phyloP scores from a whole-genome alignment of 2,113 vertebrate species.

The Notarius lentiginosus region DNA sequence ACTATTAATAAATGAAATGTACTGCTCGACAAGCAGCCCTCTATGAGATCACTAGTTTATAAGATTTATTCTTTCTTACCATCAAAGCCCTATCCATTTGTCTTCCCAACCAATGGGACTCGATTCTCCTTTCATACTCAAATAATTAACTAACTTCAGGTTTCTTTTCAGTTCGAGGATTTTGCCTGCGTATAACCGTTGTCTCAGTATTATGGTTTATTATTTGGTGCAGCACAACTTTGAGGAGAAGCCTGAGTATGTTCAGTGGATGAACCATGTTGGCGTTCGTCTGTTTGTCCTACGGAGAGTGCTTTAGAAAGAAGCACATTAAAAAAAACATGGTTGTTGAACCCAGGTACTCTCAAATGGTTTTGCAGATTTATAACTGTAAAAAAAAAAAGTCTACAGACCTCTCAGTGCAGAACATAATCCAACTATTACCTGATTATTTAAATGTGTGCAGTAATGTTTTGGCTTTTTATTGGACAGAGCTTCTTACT shows the following conservation, averaged over 20 bases:
- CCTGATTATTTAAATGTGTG: background rate
- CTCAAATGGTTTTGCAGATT: background rate
- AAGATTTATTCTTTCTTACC: background rate
- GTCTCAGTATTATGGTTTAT: background rate
- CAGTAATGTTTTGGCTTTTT: background rate
- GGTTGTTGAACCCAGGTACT: background rate
- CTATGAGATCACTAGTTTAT: slow-evolving; percentile 1
- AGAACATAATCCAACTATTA: background rate
- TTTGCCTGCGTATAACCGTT: background rate
- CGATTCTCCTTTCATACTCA: background rate
- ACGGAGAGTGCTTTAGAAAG: background rate
- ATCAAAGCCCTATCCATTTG: background rate
- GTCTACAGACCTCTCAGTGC: background rate
- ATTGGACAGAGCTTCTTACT: background rate
- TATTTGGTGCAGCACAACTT: background rate
- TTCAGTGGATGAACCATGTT: background rate
- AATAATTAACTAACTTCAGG: background rate
- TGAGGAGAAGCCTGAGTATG: background rate
- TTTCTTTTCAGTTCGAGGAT: background rate
- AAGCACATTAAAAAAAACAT: background rate
- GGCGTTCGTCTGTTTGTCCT: background rate
- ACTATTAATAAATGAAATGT: slow-evolving; percentile 19
- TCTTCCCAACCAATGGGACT: background rate
- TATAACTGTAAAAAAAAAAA: background rate
- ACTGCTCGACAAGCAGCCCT: background rate